Conservation (phyloP, 2,797 vertebrate species). For the Rhinichthys osculus region DNA sequence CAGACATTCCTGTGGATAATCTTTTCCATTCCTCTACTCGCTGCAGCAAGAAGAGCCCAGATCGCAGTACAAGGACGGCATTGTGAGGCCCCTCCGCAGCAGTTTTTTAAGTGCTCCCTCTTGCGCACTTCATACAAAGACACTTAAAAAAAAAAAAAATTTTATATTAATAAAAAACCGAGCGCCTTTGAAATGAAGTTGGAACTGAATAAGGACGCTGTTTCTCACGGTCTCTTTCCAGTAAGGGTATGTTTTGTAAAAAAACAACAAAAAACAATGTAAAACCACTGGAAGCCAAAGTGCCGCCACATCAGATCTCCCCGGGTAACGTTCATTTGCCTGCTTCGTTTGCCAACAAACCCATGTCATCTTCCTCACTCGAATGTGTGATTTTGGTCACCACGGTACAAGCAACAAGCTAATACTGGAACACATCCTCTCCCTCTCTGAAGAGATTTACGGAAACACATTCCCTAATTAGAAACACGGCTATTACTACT, state of each 20-base stretch:
- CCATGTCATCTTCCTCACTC: slow-evolving; percentile 60
- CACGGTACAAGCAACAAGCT: slow-evolving; percentile 36
- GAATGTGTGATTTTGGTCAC: slow-evolving; percentile 70
- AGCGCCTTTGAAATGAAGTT: slow-evolving; percentile 58
- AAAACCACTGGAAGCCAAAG: slow-evolving; percentile 77
- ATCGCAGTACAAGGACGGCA: slow-evolving; percentile 82
- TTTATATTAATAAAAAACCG: slow-evolving; percentile 48
- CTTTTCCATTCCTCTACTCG: slow-evolving; percentile 86
- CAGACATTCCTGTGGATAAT: slow-evolving; percentile 89
- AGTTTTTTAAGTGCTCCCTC: slow-evolving; percentile 74
- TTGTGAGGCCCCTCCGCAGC: slow-evolving; percentile 78
- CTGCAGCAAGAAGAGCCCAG: slow-evolving; percentile 78
- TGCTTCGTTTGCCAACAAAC: slow-evolving; percentile 65
- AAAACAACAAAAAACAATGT: slow-evolving; percentile 69
- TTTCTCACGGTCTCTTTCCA: slow-evolving; percentile 79
- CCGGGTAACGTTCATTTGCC: slow-evolving; percentile 64
- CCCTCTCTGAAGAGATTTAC: slow-evolving; percentile 70
- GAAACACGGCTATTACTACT: slow-evolving; percentile 72
- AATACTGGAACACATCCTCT: slow-evolving; percentile 66
- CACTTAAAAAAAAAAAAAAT: slow-evolving; percentile 60
- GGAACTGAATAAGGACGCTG: slow-evolving; percentile 48
- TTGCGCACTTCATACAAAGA: slow-evolving; percentile 72
- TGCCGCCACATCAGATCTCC: slow-evolving; percentile 73
- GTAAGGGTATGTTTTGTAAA: slow-evolving; percentile 69
- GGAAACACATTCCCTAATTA: slow-evolving; percentile 78